A percentile compares a stretch with the other conserved stretches of the same genome.
phyloP scores from a whole-genome alignment of 2,888 invertebrate species.

The Salpingus planirostris region DNA sequence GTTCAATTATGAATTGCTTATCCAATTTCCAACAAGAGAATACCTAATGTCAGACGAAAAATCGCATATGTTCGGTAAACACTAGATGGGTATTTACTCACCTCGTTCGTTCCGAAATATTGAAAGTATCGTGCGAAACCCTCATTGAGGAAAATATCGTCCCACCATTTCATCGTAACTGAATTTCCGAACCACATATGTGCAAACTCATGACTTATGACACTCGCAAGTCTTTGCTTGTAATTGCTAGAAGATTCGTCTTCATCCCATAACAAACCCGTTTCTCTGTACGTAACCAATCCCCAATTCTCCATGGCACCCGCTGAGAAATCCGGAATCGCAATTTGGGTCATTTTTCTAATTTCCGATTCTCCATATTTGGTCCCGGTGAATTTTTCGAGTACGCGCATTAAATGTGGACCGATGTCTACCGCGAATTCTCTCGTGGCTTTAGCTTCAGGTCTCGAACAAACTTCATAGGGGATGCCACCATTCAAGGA shows the following conservation, averaged over 20 bases:
- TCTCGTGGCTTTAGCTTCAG: constrained; percentile 12
- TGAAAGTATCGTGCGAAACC: constrained; percentile 69
- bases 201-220: constrained; percentile 67
- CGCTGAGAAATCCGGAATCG: constrained; percentile 72
- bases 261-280: constrained; percentile 45
- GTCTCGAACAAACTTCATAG: constrained; percentile 22
- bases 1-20: constrained; percentile 20
- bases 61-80: not conserved
- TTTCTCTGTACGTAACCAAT: constrained; percentile 68
- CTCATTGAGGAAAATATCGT: constrained; percentile 65
- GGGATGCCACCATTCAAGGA: constrained; percentile 6
- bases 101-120: constrained; percentile 44
- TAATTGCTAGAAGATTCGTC: constrained; percentile 47
- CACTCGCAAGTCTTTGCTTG: constrained; percentile 55
- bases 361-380: constrained; percentile 26
- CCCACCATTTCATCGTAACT: constrained; percentile 70
- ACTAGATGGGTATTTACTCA: too few species aligned
- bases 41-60: constrained; percentile 14
- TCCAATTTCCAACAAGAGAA: constrained; percentile 17
- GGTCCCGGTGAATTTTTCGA: constrained; percentile 20
- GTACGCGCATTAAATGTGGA: constrained; percentile 13
- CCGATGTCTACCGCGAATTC: constrained; percentile 17
- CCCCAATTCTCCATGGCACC: constrained; percentile 95
- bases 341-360: constrained; percentile 76
- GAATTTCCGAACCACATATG: constrained; percentile 81